Base-by-base conservation (phyloP, 1,140 invertebrate species). In the Diprion similis region DNA sequence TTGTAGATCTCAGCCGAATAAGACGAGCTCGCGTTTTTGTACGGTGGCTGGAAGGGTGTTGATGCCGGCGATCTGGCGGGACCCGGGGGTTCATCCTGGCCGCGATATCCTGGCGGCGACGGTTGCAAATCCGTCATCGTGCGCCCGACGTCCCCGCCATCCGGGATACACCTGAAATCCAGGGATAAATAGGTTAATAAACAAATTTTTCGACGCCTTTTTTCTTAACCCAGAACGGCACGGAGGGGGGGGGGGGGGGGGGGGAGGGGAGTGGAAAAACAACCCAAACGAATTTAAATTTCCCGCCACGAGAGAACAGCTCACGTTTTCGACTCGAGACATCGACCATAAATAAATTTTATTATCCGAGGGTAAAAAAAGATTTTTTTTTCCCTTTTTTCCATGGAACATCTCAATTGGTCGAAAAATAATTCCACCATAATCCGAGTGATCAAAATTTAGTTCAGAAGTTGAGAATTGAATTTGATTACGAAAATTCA, bases 101-200 rank as follows among this genome's bases (percentile, higher is more conserved):
- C 79, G 81, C 86, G 81, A 82, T 85, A 85, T 82, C 86, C 86
- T 77, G 86, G 79, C 77, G 86, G 83, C 78, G 85, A 86, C 82
- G 85, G 84, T 76, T 89, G 87, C 78, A 90, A 81, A 85, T 90
- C 89, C 78, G 89, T 90, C 83, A 89, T 90, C 83, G 89, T 89
- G 84, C 87, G 85, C 84, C 82, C 81, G 72, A 86, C 80, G 82
- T 82, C 84, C 85, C 85, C 86, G 84, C 87, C 87, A 88, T 88
- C 81, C 84, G 86, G 83, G 79, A 85, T 84, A 83, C 85, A 85
- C 85, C 87, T 88, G 79, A 15, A 37, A 37, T 68, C 47, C 72
- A 82, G 73, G 65, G 4, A 10, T 71, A 75, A 75, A 15, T 15
- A 64, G 59, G 17, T 72, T 51, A 71, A 68, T 72, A 70, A 72